phyloP scores from a whole-genome alignment of 2,888 invertebrate genomes.

The Hetaerina titia region DNA sequence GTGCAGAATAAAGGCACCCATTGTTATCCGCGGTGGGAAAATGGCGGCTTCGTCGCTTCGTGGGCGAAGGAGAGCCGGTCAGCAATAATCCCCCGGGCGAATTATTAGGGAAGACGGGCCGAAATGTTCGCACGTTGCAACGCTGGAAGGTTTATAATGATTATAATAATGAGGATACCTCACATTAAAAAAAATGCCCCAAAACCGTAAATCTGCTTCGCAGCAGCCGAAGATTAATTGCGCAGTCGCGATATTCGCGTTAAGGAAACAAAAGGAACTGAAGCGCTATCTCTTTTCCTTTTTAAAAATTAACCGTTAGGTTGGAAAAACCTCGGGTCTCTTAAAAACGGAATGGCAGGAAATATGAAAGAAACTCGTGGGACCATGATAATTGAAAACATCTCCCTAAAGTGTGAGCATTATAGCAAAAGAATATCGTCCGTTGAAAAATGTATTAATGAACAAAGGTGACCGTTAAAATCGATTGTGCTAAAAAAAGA shows the following conservation, averaged over 20 bases:
- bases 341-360: background rate
- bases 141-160: background rate
- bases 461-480: too few species aligned
- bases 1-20: conserved; percentile 22
- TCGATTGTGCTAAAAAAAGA: too few species aligned
- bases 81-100: background rate
- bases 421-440: too few species aligned
- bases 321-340: background rate
- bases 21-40: conserved; percentile 57
- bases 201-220: conserved; percentile 18
- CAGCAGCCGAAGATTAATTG: conserved; percentile 18
- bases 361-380: background rate
- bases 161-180: background rate
- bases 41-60: background rate
- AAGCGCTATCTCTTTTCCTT: conserved; percentile 2
- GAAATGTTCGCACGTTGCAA: background rate
- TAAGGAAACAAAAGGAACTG: background rate
- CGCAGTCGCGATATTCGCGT: background rate
- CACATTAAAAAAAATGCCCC: background rate
- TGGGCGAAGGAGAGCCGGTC: background rate
- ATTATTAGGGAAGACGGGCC: background rate
- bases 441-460: too few species aligned
- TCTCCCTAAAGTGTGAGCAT: too few species aligned
- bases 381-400: background rate
- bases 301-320: background rate